These are phyloP conservation scores for Orthonychiurus folsomi DNA, from an alignment of 2,888 invertebrate genomes.

Conservation along the genomic window DNA sequence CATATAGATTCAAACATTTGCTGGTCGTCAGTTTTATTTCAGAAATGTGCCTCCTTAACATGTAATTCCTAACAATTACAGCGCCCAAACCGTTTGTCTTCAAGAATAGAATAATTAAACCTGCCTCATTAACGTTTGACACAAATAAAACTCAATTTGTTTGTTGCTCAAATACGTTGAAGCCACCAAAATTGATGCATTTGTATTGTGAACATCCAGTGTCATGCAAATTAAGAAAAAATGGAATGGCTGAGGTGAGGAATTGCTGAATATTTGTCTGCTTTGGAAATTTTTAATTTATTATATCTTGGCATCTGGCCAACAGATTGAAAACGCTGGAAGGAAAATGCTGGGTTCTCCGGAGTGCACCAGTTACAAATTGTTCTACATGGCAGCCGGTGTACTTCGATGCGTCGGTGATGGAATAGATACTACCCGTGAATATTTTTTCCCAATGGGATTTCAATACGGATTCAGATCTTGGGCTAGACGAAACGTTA, in stretches of 20 bases:
- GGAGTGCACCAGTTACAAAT: constrained; percentile 16
- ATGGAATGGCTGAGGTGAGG: constrained; percentile 24
- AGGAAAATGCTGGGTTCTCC: constrained; percentile 14
- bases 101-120: constrained; percentile 14
- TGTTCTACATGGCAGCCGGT: constrained; percentile 18
- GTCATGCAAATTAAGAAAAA: constrained; percentile 23
- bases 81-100: background rate
- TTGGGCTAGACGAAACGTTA: background rate
- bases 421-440: constrained; percentile 28
- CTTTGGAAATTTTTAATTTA: no score
- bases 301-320: no score
- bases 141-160: constrained; percentile 16
- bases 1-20: no score
- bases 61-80: background rate
- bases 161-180: constrained; percentile 21
- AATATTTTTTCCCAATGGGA: constrained; percentile 30
- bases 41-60: no score
- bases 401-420: constrained; percentile 28
- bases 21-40: no score
- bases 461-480: constrained; percentile 8
- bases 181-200: constrained; percentile 27
- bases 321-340: constrained; percentile 23
- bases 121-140: constrained; percentile 21
- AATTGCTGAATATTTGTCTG: no score
- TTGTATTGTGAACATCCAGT: constrained; percentile 32